A percentile compares a stretch with the other conserved stretches of the same genome.
Conservation (phyloP, 23 tunicate genomes). For the Ciona savignyi region DNA sequence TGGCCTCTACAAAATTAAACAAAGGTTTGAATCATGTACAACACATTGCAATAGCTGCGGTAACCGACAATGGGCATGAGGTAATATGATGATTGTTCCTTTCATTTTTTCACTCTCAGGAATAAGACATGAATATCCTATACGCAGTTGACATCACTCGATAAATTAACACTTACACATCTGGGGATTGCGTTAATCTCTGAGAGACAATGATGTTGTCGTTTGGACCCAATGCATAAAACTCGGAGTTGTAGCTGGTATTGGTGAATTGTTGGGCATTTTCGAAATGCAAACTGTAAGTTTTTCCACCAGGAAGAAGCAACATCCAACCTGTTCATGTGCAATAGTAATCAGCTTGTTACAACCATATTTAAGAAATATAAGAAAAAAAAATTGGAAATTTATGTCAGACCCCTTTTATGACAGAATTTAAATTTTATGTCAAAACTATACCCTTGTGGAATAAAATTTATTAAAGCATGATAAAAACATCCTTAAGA, state of each 20-base stretch:
- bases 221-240: conserved; percentile 30
- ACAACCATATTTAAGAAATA: too few species aligned
- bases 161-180: conserved; percentile 45
- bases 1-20: too few species aligned
- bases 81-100: too few species aligned
- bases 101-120: too few species aligned
- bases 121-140: too few species aligned
- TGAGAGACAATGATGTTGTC: conserved; percentile 56
- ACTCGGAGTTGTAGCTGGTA: conserved; percentile 57
- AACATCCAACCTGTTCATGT: conserved; percentile 83
- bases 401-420: neutral
- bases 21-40: too few species aligned
- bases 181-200: conserved; percentile 33
- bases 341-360: conserved; percentile 35
- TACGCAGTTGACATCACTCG: too few species aligned
- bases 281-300: conserved; percentile 20
- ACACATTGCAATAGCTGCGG: too few species aligned
- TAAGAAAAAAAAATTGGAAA: too few species aligned
- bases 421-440: neutral
- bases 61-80: too few species aligned
- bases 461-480: neutral
- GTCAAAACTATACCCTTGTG: neutral
- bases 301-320: conserved; percentile 32
- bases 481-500: too few species aligned
- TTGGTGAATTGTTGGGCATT: conserved; percentile 74